A percentile compares a stretch with the other conserved stretches of the same genome.
These are phyloP conservation scores for Dermolepida albohirtum DNA, from an alignment of 2,888 invertebrate genomes.

Conservation along the genomic window DNA sequence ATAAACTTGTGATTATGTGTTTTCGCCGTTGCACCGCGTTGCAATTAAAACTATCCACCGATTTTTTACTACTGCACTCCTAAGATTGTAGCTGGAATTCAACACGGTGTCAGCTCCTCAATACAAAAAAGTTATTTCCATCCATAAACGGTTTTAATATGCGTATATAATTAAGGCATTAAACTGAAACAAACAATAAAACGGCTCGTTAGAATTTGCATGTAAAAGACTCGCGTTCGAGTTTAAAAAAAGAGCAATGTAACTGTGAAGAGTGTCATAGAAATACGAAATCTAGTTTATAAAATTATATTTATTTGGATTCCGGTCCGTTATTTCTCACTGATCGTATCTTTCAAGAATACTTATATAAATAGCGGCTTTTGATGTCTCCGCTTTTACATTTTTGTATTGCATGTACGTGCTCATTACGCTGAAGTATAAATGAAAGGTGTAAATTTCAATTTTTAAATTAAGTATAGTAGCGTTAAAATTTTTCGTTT, in stretches of 20 bases:
- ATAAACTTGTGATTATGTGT: constrained; percentile 3
- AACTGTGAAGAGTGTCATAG: constrained; percentile 11
- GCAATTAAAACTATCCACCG: neutral
- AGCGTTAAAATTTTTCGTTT: too few relatives aligned
- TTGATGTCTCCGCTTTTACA: constrained; percentile 3
- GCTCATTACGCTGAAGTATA: too few relatives aligned
- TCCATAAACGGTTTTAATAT: too few relatives aligned
- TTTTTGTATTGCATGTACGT: neutral
- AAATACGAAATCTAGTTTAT: constrained; percentile 12
- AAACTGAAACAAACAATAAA: too few relatives aligned
- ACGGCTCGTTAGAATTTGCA: too few relatives aligned
- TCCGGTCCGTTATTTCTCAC: neutral
- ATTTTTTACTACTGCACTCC: neutral
- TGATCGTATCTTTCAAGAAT: neutral
- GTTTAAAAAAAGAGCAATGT: neutral
- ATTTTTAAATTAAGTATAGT: too few relatives aligned
- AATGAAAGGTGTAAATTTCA: too few relatives aligned
- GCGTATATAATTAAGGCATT: too few relatives aligned
- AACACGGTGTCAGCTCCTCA: too few relatives aligned
- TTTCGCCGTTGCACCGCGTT: neutral
- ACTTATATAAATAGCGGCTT: constrained; percentile 10
- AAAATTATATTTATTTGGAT: neutral
- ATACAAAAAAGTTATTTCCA: too few relatives aligned
- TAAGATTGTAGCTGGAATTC: too few relatives aligned
- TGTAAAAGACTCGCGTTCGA: too few relatives aligned